Evolutionary conservation across 2,888 invertebrate species (phyloP), one percentile per base, ranked within the genome.

Genomic region (Pseudeuparius sepicola): DNA sequence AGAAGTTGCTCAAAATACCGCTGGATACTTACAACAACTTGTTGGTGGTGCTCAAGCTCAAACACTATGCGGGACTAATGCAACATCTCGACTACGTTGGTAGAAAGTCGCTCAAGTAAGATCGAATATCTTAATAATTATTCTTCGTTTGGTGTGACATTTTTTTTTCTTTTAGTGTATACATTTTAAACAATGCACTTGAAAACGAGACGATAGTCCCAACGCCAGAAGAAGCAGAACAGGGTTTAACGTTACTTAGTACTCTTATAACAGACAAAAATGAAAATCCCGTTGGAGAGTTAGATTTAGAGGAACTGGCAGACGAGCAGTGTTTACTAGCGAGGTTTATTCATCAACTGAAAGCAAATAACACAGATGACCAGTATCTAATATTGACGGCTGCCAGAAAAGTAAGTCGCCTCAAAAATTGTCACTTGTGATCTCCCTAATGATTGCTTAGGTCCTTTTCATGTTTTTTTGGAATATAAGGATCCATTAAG

Each of bases 251-350:
- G 30, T 79, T 97, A 67, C 70, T 96, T 20, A 75, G 81, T 5
- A 86, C 93, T 1, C 60, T 97, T 39, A 80, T 96, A 6, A 92
- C 94, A 53, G 88, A 88, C 49, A 70, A 77, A 0, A 83, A 84
- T 52, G 81, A 83, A 52, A 69, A 73, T 0, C 57, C 65, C 39
- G 34, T 46, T 4, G 59, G 47, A 7, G 73, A 73, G n/a, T 71
- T 77, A 1, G 92, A 92, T 59, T 73, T 79, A 0, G 97, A 98
- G 55, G 97, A 97, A 61, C 89, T 97, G 59, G 83, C 87, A 16
- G 98, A 98, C 59, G 97, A 89, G 48, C 98, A 98, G 59, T 86
- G 89, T 23, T 67, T 94, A 11, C 71, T 98, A 36, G 94, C 89
- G 20, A 63, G 90, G 82, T 69, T 90, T 38, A 79, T 89, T 49